phyloP scores from a whole-genome alignment of 1,140 invertebrate species.

The Sarcophaga peregrina region DNA sequence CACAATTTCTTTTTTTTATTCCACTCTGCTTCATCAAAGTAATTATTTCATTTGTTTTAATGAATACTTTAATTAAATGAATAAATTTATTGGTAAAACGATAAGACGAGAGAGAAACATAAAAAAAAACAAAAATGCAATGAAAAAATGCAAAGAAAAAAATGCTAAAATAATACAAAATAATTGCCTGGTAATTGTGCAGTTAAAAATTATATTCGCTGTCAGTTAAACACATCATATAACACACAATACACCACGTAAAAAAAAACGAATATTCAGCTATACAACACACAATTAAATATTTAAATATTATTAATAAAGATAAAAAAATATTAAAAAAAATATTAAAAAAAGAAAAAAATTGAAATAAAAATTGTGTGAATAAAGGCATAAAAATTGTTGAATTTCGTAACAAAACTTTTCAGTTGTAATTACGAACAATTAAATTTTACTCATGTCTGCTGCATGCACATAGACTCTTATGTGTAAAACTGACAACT shows the following conservation, averaged over 20 bases:
- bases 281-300: too few relatives aligned
- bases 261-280: too few relatives aligned
- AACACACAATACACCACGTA: not conserved
- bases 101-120: too few relatives aligned
- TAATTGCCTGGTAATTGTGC: conserved; percentile 16
- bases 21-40: not conserved
- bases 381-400: conserved; percentile 5
- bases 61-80: conserved; percentile 12
- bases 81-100: conserved; percentile 11
- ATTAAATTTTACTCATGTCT: not conserved
- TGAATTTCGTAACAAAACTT: not conserved
- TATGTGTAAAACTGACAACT: too few relatives aligned
- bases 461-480: too few relatives aligned
- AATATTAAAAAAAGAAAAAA: not conserved
- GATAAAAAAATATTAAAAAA: too few relatives aligned
- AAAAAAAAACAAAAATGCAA: not conserved
- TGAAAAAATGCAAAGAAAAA: not conserved
- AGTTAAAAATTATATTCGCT: conserved; percentile 25
- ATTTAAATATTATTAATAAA: too few relatives aligned
- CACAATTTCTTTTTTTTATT: not conserved
- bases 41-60: conserved; percentile 16
- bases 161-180: not conserved
- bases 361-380: not conserved
- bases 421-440: conserved; percentile 3
- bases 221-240: conserved; percentile 24